A percentile compares a stretch with the other conserved stretches of the same genome.
These are phyloP conservation scores for Sepiola atlantica DNA, from an alignment of 2,888 invertebrate species.

Conservation along the genomic window DNA sequence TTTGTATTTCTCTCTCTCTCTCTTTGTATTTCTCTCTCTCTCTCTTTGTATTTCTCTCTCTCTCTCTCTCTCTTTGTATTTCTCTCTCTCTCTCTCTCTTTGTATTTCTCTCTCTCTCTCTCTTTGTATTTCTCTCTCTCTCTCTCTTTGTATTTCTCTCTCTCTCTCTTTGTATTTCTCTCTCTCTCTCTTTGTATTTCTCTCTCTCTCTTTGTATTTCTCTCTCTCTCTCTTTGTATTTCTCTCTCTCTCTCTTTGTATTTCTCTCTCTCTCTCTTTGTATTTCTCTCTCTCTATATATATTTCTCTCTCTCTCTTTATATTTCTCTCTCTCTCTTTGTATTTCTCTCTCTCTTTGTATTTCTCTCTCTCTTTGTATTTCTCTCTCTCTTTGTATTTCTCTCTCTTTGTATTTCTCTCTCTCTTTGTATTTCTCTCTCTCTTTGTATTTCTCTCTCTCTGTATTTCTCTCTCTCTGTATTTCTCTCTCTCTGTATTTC, in stretches of 20 bases:
- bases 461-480: too few relatives aligned
- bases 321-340: background rate
- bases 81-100: background rate
- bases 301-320: background rate
- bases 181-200: background rate
- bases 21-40: background rate
- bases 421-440: background rate
- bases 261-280: background rate
- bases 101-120: background rate
- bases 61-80: background rate
- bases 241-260: background rate
- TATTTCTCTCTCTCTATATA: too few relatives aligned
- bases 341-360: background rate
- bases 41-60: background rate
- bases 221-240: background rate
- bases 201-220: background rate
- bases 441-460: background rate
- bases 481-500: background rate
- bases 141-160: background rate
- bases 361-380: background rate
- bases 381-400: background rate
- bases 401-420: background rate
- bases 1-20: background rate
- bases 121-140: rapidly evolving
- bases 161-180: too few relatives aligned